Base-by-base conservation (phyloP, 1,140 invertebrate genomes). In the Drosophila arawakana region DNA sequence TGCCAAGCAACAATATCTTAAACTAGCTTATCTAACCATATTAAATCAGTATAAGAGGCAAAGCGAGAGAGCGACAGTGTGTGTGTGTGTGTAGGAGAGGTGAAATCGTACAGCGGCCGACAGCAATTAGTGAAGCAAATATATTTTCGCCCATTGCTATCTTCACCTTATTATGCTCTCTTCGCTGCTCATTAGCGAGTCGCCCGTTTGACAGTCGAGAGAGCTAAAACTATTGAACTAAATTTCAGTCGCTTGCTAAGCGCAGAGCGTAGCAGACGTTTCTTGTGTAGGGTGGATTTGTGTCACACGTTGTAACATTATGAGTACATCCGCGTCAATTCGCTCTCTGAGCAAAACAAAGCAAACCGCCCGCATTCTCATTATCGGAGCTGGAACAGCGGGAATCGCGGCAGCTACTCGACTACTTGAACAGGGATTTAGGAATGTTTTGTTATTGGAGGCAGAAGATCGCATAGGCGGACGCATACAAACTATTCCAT, bases 391-490 rank as follows among this genome's bases (percentile, higher is more conserved):
- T 2, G 95, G 95, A 18, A 90, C 93, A 9, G 90, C 95, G 0
- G 95, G 95, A 10, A 94, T 95, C 41, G 94, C 94, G 0, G 94
- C 95, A 2, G 94, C 94, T 2, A 93, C 93, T 0, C 92, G 92
- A 47, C 89, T 95, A 1, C 52, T 94, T 3, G 83, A 93, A 50
- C 93, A 94, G 74, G 94, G 94, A 1, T 93, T 95, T 49, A 76
- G 77, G 2, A 93, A 95, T 89, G 78, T 95, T 2, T 84, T 92
- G 0, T 80, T 95, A 54, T 76, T 93, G 5, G 97, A 98, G 93
- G 96, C 95, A 1, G 94, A 95, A 73, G 92, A 95, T 80, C 93
- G 95, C 69, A 94, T 96, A 57, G 96, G 96, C 8, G 96, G 95
- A 3, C 93, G 96, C 46, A 93, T 96, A n/a, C 68, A 94, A 55